Conservation (phyloP, 2,113 vertebrate species). For the Penelope pileata region DNA sequence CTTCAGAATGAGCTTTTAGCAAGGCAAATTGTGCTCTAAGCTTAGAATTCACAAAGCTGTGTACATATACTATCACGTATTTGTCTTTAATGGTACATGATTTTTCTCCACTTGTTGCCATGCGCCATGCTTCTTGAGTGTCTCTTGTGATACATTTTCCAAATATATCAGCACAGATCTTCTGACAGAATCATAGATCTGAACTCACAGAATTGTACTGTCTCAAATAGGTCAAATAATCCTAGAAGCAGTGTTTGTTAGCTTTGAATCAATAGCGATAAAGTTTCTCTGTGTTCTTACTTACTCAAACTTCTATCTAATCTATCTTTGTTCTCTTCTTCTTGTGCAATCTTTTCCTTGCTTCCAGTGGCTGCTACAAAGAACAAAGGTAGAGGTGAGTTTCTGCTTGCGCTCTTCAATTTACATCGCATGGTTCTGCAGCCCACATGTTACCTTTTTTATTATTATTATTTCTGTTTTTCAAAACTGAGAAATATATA, state of each 20-base stretch:
- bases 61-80: background rate
- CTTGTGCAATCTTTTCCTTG: conserved; percentile 82
- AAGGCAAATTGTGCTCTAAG: background rate
- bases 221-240: conserved; percentile 36
- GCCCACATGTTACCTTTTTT: background rate
- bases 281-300: conserved; percentile 55
- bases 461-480: background rate
- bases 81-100: background rate
- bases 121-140: background rate
- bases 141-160: conserved; percentile 21
- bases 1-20: background rate
- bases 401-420: conserved; percentile 52
- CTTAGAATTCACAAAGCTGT: background rate
- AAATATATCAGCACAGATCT: background rate
- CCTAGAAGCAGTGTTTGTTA: background rate
- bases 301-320: conserved; percentile 71
- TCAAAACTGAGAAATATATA: background rate
- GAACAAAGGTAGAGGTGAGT: conserved; percentile 85
- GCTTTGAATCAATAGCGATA: conserved; percentile 35
- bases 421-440: conserved; percentile 60
- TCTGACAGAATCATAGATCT: conserved; percentile 39
- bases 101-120: background rate
- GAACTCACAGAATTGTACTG: background rate
- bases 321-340: conserved; percentile 79
- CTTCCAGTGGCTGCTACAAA: conserved; percentile 83